phyloP scores from a whole-genome alignment of 2,797 vertebrate species.

The Sebastes taczanowskii region DNA sequence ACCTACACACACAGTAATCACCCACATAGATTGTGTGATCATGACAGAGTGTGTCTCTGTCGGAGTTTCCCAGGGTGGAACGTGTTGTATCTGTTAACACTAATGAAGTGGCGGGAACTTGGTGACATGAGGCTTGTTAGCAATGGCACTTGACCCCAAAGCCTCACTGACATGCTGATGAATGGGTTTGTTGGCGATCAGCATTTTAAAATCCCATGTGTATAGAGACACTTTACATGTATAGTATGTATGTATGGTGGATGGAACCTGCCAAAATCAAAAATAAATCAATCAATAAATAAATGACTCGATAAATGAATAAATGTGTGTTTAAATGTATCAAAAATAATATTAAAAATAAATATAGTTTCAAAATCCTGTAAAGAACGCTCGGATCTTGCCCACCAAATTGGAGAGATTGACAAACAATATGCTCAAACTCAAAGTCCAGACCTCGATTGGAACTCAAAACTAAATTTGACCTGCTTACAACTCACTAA shows the following conservation, averaged over 20 bases:
- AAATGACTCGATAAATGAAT: no score
- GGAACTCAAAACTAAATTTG: no score
- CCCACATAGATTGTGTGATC: background rate
- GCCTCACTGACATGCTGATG: constrained; percentile 30
- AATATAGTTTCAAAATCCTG: no score
- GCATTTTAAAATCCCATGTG: constrained; percentile 4
- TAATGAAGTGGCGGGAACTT: constrained; percentile 37
- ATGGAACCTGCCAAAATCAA: no score
- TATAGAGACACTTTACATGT: background rate
- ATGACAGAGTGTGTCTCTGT: background rate
- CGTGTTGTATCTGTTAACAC: constrained; percentile 7
- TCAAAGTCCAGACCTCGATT: no score
- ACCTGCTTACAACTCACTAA: no score
- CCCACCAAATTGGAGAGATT: no score
- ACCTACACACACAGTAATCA: background rate
- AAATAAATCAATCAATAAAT: no score
- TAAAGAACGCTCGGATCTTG: no score
- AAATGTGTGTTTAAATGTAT: no score
- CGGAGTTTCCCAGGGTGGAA: background rate
- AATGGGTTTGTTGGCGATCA: constrained; percentile 42
- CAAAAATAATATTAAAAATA: no score
- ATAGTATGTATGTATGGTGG: background rate
- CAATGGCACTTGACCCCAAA: background rate
- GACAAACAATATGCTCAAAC: no score
- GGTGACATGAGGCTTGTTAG: constrained; percentile 16